phyloP scores from a whole-genome alignment of 2,888 invertebrate species.

The Drosophila trichaetosa region DNA sequence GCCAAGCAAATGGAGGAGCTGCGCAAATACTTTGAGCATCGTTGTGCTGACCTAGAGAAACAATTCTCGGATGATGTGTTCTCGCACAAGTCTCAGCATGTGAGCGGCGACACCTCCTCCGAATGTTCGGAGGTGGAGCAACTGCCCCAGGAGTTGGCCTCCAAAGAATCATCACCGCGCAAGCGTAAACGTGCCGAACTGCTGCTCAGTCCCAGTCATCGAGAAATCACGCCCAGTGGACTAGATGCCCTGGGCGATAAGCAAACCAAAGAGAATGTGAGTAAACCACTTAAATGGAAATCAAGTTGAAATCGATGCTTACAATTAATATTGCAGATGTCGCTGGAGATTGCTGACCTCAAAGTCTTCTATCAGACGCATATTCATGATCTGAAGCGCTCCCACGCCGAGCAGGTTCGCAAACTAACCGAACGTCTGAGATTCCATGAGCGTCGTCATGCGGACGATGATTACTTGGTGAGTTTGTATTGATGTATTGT shows the following conservation, averaged over 20 bases:
- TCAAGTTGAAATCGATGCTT: not conserved
- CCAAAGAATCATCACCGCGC: slow-evolving; percentile 79
- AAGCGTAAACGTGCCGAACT: slow-evolving; percentile 83
- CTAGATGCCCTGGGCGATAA: slow-evolving; percentile 64
- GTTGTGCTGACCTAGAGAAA: slow-evolving; percentile 92
- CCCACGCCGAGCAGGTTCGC: slow-evolving; percentile 78
- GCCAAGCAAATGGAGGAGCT: slow-evolving; percentile 92
- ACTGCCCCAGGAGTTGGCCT: slow-evolving; percentile 75
- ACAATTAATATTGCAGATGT: slow-evolving; percentile 54
- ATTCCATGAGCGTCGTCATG: slow-evolving; percentile 82
- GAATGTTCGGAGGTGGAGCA: slow-evolving; percentile 84
- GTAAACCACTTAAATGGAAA: not conserved
- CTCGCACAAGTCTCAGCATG: slow-evolving; percentile 88
- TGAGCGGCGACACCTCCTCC: slow-evolving; percentile 85
- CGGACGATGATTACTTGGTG: slow-evolving; percentile 85
- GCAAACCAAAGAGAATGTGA: slow-evolving; percentile 58
- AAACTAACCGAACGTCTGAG: slow-evolving; percentile 81
- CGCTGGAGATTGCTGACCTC: slow-evolving; percentile 78
- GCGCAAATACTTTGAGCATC: slow-evolving; percentile 91
- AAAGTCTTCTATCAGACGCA: slow-evolving; percentile 83
- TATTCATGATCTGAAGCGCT: slow-evolving; percentile 81
- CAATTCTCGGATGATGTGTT: slow-evolving; percentile 90
- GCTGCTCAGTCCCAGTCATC: slow-evolving; percentile 83
- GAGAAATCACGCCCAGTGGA: slow-evolving; percentile 83
- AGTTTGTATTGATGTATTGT: slow-evolving; percentile 28